Percentiles rank a stretch among this genome's conserved stretches.
phyloP scores from a whole-genome alignment of 2,113 vertebrate species.

The Plectropomus leopardus region DNA sequence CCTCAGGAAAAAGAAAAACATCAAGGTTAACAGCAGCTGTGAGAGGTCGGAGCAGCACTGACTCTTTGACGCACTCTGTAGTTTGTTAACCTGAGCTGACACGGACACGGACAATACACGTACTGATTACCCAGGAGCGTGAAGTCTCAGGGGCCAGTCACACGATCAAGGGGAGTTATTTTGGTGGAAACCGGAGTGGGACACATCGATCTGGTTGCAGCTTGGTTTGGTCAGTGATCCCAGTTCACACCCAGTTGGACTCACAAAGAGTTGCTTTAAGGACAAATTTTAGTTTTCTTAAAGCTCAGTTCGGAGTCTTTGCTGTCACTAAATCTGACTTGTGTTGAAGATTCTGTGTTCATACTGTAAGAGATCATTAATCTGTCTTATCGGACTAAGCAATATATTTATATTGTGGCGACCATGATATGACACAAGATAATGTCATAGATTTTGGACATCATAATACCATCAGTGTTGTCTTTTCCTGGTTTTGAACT shows the following conservation, averaged over 20 bases:
- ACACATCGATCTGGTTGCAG: not conserved
- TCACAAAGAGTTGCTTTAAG: not conserved
- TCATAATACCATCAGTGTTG: too few relatives aligned
- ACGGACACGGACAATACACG: not conserved
- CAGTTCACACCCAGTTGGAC: not conserved
- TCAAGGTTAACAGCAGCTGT: not conserved
- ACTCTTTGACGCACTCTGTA: constrained; percentile 26
- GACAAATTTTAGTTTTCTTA: not conserved
- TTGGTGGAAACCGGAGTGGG: not conserved
- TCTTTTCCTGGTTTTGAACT: too few relatives aligned
- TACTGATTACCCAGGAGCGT: constrained; percentile 21
- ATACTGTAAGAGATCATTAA: too few relatives aligned
- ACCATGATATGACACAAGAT: too few relatives aligned
- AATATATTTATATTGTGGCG: too few relatives aligned
- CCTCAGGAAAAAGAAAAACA: not conserved
- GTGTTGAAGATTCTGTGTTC: not conserved
- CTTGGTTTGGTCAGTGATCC: not conserved
- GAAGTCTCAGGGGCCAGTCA: constrained; percentile 14
- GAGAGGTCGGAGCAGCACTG: not conserved
- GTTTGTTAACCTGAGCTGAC: not conserved
- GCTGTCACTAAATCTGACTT: not conserved
- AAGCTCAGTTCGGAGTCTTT: not conserved
- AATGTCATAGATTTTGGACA: too few relatives aligned
- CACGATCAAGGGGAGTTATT: not conserved
- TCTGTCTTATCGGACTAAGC: too few relatives aligned